Base-by-base conservation (phyloP, 1,140 invertebrate genomes). In the Pogonus chalceus region DNA sequence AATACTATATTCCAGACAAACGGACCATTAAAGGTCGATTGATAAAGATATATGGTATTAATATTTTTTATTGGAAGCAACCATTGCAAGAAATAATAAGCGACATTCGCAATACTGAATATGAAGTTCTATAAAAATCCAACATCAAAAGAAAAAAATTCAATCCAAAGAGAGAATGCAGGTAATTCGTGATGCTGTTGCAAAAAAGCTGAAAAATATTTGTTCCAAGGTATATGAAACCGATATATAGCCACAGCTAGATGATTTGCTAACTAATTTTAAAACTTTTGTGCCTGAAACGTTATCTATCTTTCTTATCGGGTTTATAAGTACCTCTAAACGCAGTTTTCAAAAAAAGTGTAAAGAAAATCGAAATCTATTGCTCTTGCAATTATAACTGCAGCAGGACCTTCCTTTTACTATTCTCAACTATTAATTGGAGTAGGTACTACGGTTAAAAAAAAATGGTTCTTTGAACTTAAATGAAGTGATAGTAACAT, bases 181-280 rank as follows among this genome's bases (percentile, higher is more conserved):
- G 21, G 60, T 66, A 60, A 55, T 69, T 50, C 53, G 66, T 64
- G 62, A 62, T 60, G 66, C 67, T 35, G 64, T 59, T 26, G 64
- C 58, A 21, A 65, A 69, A 58, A 66, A 69, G 62, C 53, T 56
- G 37, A 62, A 67, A 63, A 66, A 70, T 49, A 69, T 70, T 23
- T 50, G 64, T 60, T 57, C 64, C 52, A 56, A 50, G 50, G 49
- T 60, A 21, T 55, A 62, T 62, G 63, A 65, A 52, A 62, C 58
- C 12, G 61, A 63, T 20, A 31, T 52, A 21, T 71, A 70, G 63
- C 62, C 68, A 53, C 58, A 63, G 35, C 52, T 59, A 39, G 54
- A 39, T 53, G 39, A 49, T 23, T 52, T 60, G 48, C 20, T 62
- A 37, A 55, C 63, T 51, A 9, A 51, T 58, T 48, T 65, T 58